A percentile compares a stretch with the other conserved stretches of the same genome.
phyloP scores from a whole-genome alignment of 2,888 invertebrate genomes.

The Hylaea fasciaria region DNA sequence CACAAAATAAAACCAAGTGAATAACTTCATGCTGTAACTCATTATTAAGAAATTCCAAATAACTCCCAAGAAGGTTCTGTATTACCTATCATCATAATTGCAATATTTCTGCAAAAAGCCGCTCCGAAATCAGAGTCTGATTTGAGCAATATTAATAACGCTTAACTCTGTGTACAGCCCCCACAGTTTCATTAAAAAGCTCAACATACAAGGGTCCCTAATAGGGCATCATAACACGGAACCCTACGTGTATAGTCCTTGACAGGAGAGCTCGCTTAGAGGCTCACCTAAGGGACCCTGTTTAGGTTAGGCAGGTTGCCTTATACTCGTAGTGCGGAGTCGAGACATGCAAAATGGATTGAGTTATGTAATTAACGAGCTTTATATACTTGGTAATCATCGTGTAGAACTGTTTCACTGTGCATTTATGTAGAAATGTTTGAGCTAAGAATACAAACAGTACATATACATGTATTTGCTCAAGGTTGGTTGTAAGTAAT shows the following conservation, averaged over 20 bases:
- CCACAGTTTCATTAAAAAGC: conserved; percentile 76
- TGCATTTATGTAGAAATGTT: too few relatives aligned
- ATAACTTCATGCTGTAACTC: too few relatives aligned
- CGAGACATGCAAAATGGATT: conserved; percentile 4
- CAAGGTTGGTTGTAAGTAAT: too few relatives aligned
- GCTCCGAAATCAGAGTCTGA: too few relatives aligned
- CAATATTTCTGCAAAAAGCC: neutral
- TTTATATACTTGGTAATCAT: conserved; percentile 1
- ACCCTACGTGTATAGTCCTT: conserved; percentile 52
- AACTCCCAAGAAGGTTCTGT: neutral
- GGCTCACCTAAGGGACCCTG: conserved; percentile 55
- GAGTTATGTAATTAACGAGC: neutral
- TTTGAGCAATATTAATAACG: neutral
- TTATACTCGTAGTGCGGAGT: conserved; percentile 3
- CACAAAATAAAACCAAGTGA: too few relatives aligned
- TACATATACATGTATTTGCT: too few relatives aligned
- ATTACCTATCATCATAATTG: neutral
- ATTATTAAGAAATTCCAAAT: neutral
- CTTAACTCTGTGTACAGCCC: conserved; percentile 15
- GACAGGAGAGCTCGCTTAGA: conserved; percentile 51
- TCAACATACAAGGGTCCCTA: conserved; percentile 66
- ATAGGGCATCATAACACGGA: conserved; percentile 74
- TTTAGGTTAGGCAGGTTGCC: conserved; percentile 6
- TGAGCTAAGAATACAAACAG: too few relatives aligned
- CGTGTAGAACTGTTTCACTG: neutral